A percentile compares a stretch with the other conserved stretches of the same genome.
These are phyloP conservation scores for Carterocephalus palaemon DNA, from an alignment of 2,888 invertebrate species.

Conservation along the genomic window DNA sequence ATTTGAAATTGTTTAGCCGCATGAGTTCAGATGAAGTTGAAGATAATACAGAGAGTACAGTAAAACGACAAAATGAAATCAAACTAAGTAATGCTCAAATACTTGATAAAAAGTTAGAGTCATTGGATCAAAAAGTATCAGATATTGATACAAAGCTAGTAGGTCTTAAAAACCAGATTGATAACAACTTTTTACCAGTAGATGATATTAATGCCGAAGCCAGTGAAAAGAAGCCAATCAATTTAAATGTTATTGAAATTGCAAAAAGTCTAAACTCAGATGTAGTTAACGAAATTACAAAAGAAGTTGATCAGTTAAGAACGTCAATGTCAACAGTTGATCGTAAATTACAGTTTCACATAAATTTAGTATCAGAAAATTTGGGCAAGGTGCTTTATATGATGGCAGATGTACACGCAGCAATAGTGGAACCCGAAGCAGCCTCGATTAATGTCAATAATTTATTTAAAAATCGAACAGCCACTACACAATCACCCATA, in stretches of 20 bases:
- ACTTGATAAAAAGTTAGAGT: conserved; percentile 83
- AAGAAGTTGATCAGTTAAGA: conserved; percentile 87
- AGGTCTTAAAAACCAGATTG: conserved; percentile 88
- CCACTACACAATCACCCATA: conserved; percentile 79
- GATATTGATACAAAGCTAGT: conserved; percentile 89
- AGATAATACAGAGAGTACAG: conserved; percentile 50
- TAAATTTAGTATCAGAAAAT: conserved; percentile 89
- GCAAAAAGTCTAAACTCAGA: conserved; percentile 90
- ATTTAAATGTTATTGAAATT: conserved; percentile 89
- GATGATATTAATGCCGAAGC: conserved; percentile 93
- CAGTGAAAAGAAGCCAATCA: conserved; percentile 91
- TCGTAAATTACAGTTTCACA: conserved; percentile 90
- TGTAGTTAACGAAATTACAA: conserved; percentile 88
- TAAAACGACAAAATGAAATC: conserved; percentile 38
- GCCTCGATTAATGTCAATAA: conserved; percentile 74
- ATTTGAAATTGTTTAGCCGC: conserved; percentile 85
- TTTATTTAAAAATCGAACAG: conserved; percentile 73
- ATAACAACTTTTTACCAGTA: conserved; percentile 87
- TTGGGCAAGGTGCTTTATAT: conserved; percentile 87
- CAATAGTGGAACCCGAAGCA: conserved; percentile 86
- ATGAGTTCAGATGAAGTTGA: conserved; percentile 60
- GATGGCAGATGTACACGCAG: conserved; percentile 90
- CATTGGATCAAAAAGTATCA: conserved; percentile 89
- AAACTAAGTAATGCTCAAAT: conserved; percentile 62
- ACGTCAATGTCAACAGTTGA: conserved; percentile 88